A percentile compares a stretch with the other conserved stretches of the same genome.
Conservation (phyloP, 2,888 invertebrate species). For the Oegoconia quadripuncta region DNA sequence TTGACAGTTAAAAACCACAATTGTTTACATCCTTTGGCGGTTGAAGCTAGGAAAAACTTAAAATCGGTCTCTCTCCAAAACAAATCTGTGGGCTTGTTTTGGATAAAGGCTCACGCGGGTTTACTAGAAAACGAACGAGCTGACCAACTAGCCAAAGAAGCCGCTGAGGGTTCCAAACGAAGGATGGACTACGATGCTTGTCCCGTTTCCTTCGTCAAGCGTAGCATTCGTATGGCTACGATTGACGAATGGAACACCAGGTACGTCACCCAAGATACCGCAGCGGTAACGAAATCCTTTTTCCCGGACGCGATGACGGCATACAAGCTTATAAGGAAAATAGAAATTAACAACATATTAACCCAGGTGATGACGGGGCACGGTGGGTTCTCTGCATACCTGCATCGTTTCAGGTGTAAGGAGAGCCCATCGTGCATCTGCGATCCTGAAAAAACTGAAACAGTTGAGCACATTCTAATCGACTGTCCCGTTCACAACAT, state of each 20-base stretch:
- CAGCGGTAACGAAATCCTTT: not conserved
- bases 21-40: not conserved
- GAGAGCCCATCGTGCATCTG: conserved; percentile 2
- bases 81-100: not conserved
- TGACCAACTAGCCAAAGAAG: too few relatives aligned
- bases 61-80: not conserved
- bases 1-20: not conserved
- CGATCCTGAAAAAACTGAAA: not conserved
- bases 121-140: too few relatives aligned
- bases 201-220: not conserved
- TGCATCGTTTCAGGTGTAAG: too few relatives aligned
- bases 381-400: conserved; percentile 2
- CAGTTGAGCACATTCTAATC: not conserved
- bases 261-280: not conserved
- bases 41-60: not conserved
- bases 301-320: conserved; percentile 4
- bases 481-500: not conserved
- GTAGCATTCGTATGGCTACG: not conserved
- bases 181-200: not conserved
- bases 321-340: not conserved
- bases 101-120: too few relatives aligned
- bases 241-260: conserved; percentile 1
- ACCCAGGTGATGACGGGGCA: conserved; percentile 4
- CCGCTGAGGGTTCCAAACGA: not conserved
- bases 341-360: not conserved